Conservation (phyloP, 2,888 invertebrate genomes). For the Mythimna loreyi region DNA sequence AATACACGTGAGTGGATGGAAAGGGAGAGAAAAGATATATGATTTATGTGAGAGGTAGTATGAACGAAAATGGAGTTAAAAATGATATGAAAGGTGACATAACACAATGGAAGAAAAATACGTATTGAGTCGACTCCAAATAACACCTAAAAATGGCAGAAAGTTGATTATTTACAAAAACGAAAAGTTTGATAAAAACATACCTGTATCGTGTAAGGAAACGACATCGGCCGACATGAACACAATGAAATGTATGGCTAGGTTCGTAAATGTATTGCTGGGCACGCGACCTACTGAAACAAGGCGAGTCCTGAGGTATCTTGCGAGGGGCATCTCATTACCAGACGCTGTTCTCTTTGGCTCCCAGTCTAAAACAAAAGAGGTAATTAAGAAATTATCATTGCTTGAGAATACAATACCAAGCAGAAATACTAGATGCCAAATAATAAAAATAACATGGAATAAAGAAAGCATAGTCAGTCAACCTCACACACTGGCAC, state of each 20-base stretch:
- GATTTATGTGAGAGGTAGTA: no score
- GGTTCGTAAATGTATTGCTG: slow-evolving; percentile 64
- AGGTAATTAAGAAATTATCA: no score
- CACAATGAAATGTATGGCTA: slow-evolving; percentile 68
- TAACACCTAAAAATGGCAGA: no score
- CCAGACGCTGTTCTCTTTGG: slow-evolving; percentile 70
- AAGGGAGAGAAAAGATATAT: no score
- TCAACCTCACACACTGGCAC: no score
- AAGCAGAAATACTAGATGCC: not conserved
- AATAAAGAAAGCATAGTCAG: not conserved
- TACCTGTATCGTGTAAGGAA: slow-evolving; percentile 77
- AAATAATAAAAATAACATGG: not conserved
- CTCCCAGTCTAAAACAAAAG: slow-evolving; percentile 60
- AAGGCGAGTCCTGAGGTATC: slow-evolving; percentile 69
- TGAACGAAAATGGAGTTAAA: no score
- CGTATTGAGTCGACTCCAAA: no score
- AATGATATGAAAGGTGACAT: no score
- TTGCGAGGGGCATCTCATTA: slow-evolving; percentile 64
- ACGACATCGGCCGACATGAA: slow-evolving; percentile 70
- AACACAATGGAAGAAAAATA: no score
- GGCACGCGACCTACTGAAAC: slow-evolving; percentile 71
- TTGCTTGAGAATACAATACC: not conserved
- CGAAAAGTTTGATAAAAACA: not conserved
- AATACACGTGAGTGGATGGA: no score
- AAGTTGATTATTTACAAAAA: not conserved